Percentiles rank a stretch among this genome's conserved stretches.
Evolutionary conservation across 2,113 vertebrate species (phyloP).

Genomic region (Ploceus nigricollis): DNA sequence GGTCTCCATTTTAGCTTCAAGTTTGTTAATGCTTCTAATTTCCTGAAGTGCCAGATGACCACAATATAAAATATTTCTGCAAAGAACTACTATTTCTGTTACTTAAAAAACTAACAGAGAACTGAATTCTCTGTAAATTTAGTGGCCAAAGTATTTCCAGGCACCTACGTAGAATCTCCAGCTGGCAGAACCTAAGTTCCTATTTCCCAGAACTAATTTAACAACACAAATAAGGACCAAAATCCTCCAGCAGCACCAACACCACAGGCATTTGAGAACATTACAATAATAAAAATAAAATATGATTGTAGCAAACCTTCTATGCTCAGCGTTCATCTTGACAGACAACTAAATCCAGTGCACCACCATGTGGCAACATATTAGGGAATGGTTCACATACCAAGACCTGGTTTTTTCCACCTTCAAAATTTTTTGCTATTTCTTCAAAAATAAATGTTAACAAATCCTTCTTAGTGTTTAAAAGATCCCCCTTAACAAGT

Average conservation of each 20-base stretch:
- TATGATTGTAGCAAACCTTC: neutral
- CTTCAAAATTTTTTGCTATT: neutral
- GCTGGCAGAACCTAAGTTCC: neutral
- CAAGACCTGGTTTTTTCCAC: neutral
- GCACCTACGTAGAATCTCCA: neutral
- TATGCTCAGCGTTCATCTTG: neutral
- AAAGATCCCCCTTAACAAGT: neutral
- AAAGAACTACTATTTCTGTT: neutral
- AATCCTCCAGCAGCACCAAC: neutral
- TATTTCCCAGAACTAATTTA: neutral
- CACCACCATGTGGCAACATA: constrained; percentile 55
- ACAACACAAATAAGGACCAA: neutral
- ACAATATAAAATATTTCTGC: neutral
- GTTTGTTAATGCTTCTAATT: neutral
- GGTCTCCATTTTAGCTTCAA: neutral
- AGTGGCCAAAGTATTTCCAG: neutral
- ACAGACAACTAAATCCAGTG: constrained; percentile 59
- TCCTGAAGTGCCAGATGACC: neutral
- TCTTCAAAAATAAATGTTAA: neutral
- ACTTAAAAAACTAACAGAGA: neutral
- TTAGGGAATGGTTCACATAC: neutral
- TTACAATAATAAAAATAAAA: neutral
- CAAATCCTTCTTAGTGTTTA: neutral
- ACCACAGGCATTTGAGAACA: neutral
- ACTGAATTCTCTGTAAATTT: neutral